These are phyloP conservation scores for Drosophila melanosoma DNA, from an alignment of 2,888 invertebrate genomes.

Conservation along the genomic window DNA sequence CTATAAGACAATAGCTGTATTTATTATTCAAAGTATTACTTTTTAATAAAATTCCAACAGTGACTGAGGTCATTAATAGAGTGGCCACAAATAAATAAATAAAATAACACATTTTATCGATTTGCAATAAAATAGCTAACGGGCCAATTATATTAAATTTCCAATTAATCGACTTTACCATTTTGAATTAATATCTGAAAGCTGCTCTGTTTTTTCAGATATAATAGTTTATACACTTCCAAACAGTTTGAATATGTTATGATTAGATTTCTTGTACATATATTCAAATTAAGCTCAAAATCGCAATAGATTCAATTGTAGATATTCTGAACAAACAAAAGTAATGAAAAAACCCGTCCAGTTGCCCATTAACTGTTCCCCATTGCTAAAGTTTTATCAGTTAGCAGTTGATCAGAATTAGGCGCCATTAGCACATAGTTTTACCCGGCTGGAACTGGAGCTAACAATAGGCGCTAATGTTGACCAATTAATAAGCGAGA, in stretches of 20 bases:
- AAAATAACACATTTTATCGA: neutral
- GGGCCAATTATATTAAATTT: neutral
- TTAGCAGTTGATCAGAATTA: conserved; percentile 47
- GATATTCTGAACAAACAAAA: neutral
- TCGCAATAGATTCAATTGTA: neutral
- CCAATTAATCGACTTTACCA: neutral
- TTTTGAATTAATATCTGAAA: neutral
- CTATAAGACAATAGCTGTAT: neutral
- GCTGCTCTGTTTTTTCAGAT: neutral
- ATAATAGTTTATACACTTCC: neutral
- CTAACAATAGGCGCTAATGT: conserved; percentile 77
- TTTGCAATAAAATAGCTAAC: neutral
- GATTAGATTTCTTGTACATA: neutral
- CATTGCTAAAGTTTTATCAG: conserved; percentile 44
- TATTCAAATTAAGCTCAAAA: neutral
- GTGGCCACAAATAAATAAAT: neutral
- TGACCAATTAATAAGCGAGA: conserved; percentile 68
- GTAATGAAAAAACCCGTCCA: neutral
- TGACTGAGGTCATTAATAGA: neutral
- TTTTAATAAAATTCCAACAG: neutral
- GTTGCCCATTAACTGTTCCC: neutral
- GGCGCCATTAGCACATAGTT: conserved; percentile 74
- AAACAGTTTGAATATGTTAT: neutral
- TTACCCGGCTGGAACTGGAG: conserved; percentile 5
- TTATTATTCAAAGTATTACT: neutral